These are phyloP conservation scores for Halyomorpha halys DNA, from an alignment of 1,140 invertebrate genomes.

Conservation along the genomic window DNA sequence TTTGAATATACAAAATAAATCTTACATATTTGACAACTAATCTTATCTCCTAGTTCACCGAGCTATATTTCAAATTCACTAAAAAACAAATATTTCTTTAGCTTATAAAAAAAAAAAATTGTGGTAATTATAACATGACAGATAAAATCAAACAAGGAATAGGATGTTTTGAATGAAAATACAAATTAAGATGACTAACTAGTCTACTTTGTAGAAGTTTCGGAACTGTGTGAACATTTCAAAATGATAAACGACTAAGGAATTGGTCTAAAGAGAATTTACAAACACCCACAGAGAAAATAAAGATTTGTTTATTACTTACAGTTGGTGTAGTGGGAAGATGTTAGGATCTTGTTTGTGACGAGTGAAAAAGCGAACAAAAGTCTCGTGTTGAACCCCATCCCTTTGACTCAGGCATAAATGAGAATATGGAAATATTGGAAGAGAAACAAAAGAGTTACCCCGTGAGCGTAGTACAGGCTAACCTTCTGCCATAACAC, in stretches of 20 bases:
- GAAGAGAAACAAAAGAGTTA: no score
- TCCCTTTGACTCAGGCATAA: conserved; percentile 4
- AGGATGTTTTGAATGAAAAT: neutral
- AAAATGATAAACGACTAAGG: neutral
- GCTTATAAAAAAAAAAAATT: no score
- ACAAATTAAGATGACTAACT: neutral
- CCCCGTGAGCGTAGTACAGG: no score
- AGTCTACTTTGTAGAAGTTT: no score
- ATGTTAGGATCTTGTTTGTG: conserved; percentile 2
- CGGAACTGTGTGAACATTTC: neutral
- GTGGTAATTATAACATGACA: no score
- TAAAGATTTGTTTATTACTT: conserved; percentile 3
- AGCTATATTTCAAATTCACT: no score
- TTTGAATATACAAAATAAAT: no score
- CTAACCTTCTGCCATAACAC: no score
- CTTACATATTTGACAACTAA: no score
- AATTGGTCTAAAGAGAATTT: neutral
- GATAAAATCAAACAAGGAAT: neutral
- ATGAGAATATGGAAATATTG: neutral
- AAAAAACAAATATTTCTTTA: no score
- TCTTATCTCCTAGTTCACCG: no score
- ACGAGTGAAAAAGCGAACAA: conserved; percentile 14
- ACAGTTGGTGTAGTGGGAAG: conserved; percentile 17
- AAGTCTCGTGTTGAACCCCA: conserved; percentile 12
- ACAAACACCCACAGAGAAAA: neutral